A percentile compares a stretch with the other conserved stretches of the same genome.
Evolutionary conservation across 2,797 vertebrate species (phyloP).

Genomic region (Nyctibius grandis): DNA sequence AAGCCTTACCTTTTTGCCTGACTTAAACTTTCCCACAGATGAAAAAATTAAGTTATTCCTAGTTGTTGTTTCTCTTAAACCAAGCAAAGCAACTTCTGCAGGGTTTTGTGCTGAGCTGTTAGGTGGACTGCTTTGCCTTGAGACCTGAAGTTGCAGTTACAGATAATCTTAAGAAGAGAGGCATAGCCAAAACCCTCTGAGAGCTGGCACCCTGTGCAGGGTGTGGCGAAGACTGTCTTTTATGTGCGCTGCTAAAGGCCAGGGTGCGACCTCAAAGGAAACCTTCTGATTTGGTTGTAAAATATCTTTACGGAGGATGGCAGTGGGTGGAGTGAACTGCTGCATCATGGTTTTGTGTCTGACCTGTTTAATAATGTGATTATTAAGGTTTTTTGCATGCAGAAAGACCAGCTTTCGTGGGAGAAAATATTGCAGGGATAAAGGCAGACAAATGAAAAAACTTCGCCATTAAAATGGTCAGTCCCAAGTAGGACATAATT

Average conservation of each 20-base stretch:
- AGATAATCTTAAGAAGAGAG: slow-evolving; percentile 31
- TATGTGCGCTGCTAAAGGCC: slow-evolving; percentile 66
- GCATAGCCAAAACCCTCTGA: slow-evolving; percentile 31
- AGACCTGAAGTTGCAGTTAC: slow-evolving; percentile 11
- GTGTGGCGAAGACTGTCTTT: slow-evolving; percentile 63
- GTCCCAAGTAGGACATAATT: not conserved
- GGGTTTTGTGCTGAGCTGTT: slow-evolving; percentile 17
- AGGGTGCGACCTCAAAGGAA: slow-evolving; percentile 70
- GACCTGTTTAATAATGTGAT: slow-evolving; percentile 39
- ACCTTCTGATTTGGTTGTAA: slow-evolving; percentile 66
- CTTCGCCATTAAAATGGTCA: not conserved
- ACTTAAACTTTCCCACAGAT: not conserved
- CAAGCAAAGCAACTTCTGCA: not conserved
- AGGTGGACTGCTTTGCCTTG: not conserved
- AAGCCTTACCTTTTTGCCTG: not conserved
- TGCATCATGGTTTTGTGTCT: slow-evolving; percentile 55
- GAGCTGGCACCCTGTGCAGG: slow-evolving; percentile 63
- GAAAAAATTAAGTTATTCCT: not conserved
- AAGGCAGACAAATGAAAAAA: not conserved
- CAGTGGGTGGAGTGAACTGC: slow-evolving; percentile 53
- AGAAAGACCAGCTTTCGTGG: not conserved
- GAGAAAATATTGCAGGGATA: not conserved
- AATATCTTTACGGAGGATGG: slow-evolving; percentile 46
- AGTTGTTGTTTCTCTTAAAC: not conserved
- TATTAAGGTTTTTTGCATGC: slow-evolving; percentile 31